phyloP scores from a whole-genome alignment of 2,113 vertebrate genomes.

The Gila orcuttii region DNA sequence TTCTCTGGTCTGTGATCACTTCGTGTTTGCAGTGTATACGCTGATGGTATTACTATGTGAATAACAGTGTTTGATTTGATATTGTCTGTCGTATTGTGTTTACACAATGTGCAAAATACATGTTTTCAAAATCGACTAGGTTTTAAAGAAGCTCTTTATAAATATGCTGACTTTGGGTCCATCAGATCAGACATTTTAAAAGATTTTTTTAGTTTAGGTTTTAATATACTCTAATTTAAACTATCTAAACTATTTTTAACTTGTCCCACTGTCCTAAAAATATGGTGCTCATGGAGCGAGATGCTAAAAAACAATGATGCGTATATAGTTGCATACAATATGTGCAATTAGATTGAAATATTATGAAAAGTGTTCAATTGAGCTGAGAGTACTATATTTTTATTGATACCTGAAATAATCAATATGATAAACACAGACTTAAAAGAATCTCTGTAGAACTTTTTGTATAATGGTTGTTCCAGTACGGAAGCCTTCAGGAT shows the following conservation, averaged over 20 bases:
- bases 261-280: background rate
- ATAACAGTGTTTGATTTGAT: background rate
- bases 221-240: background rate
- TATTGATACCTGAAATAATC: background rate
- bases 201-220: background rate
- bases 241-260: background rate
- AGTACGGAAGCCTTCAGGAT: background rate
- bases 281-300: background rate
- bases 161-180: background rate
- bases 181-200: background rate
- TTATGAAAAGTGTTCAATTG: background rate
- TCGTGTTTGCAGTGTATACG: background rate
- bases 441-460: too few relatives aligned
- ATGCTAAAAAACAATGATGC: background rate
- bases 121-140: background rate
- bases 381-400: background rate
- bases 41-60: background rate
- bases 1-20: background rate
- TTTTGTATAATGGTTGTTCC: too few relatives aligned
- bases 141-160: background rate
- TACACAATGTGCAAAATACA: background rate
- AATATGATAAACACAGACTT: background rate
- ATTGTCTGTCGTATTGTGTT: background rate
- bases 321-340: background rate
- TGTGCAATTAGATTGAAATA: background rate